These are phyloP conservation scores for Lordiphosa clarofinis DNA, from an alignment of 1,140 invertebrate genomes.

Conservation along the genomic window DNA sequence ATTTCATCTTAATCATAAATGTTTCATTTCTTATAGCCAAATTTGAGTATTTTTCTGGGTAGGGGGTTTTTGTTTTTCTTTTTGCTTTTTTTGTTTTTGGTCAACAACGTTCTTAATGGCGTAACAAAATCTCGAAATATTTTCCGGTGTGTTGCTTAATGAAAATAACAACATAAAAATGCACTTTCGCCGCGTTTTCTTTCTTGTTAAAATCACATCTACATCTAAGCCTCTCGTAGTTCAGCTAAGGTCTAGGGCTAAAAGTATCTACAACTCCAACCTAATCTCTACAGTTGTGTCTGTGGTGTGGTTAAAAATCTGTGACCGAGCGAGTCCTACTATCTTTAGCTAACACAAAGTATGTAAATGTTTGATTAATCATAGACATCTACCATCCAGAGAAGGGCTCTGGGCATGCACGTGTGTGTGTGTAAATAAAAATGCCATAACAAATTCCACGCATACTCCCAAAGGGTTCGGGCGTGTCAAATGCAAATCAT, in stretches of 20 bases:
- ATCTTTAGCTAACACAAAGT: constrained; percentile 22
- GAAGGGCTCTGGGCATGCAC: no score
- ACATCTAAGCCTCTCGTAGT: constrained; percentile 58
- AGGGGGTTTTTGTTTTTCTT: constrained; percentile 14
- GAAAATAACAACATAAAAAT: constrained; percentile 68
- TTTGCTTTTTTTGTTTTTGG: constrained; percentile 49
- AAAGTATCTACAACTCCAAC: constrained; percentile 70
- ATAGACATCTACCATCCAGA: constrained; percentile 6
- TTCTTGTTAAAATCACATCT: constrained; percentile 70
- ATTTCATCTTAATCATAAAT: constrained; percentile 26
- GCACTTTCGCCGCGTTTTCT: constrained; percentile 38
- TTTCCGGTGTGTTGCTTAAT: constrained; percentile 27
- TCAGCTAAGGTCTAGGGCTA: constrained; percentile 67
- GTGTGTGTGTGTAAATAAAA: constrained; percentile 19
- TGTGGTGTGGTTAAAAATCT: constrained; percentile 35
- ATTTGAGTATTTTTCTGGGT: constrained; percentile 42
- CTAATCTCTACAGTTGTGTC: constrained; percentile 38
- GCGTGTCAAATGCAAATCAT: constrained; percentile 47
- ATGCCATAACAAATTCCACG: constrained; percentile 42
- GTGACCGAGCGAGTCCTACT: constrained; percentile 27
- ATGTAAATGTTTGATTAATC: constrained; percentile 11
- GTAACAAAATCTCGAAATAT: constrained; percentile 33
- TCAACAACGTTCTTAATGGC: constrained; percentile 67
- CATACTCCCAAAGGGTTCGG: constrained; percentile 25
- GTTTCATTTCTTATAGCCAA: constrained; percentile 12